Percentiles rank a stretch among this genome's conserved stretches.
phyloP scores from a whole-genome alignment of 2,888 invertebrate genomes.

The Drosophila anomelani region DNA sequence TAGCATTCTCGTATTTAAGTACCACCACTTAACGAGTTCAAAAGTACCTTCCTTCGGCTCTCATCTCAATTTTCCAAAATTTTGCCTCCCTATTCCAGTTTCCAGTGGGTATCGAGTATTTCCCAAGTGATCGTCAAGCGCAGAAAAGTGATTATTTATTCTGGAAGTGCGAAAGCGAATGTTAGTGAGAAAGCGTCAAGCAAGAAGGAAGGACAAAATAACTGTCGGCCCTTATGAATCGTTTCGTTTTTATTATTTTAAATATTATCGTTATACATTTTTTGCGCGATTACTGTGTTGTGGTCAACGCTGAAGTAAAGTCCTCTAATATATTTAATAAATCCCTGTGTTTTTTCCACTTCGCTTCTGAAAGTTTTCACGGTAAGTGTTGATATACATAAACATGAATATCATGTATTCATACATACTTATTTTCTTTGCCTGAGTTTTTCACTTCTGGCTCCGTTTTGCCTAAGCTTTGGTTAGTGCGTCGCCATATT shows the following conservation, averaged over 20 bases:
- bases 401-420: background rate
- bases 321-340: conserved; percentile 11
- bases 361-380: conserved; percentile 2
- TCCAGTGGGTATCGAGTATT: background rate
- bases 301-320: conserved; percentile 1
- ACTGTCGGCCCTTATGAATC: background rate
- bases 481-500: conserved; percentile 12
- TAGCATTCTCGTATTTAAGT: background rate
- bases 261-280: conserved; percentile 8
- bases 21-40: background rate
- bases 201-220: background rate
- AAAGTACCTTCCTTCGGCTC: background rate
- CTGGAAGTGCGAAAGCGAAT: conserved; percentile 8
- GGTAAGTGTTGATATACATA: background rate
- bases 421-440: background rate
- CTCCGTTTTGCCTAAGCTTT: background rate
- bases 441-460: background rate
- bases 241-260: conserved; percentile 8
- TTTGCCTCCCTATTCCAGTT: background rate
- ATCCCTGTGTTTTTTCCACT: conserved; percentile 3
- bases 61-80: background rate
- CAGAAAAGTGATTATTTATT: conserved; percentile 14
- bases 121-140: background rate
- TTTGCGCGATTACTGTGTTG: conserved; percentile 12
- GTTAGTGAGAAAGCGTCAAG: background rate